Evolutionary conservation across 2,888 invertebrate species (phyloP).

Genomic region (Herminia tarsipennalis): DNA sequence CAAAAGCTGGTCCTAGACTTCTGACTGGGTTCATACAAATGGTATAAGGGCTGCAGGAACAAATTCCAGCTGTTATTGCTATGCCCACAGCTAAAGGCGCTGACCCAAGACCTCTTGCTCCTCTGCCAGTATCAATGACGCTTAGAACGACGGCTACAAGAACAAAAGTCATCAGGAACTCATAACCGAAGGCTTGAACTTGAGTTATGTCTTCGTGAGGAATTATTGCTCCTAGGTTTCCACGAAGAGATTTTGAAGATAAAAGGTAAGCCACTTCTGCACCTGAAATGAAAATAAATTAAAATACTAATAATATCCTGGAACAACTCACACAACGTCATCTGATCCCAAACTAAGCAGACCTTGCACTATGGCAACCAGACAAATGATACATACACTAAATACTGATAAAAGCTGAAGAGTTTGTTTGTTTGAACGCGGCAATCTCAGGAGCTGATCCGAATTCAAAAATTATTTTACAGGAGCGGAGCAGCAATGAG

Average conservation of each 20-base stretch:
- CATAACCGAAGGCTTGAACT: conserved; percentile 34
- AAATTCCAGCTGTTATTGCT: conserved; percentile 44
- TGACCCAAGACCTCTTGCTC: conserved; percentile 46
- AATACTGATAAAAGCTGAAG: no score
- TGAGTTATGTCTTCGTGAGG: conserved; percentile 23
- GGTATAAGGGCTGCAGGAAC: conserved; percentile 41
- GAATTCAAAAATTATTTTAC: no score
- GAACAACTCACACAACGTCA: no score
- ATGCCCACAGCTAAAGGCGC: conserved; percentile 48
- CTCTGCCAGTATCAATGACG: conserved; percentile 39
- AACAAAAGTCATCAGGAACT: conserved; percentile 47
- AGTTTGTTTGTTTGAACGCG: no score
- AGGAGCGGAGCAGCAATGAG: no score
- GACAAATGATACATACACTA: no score
- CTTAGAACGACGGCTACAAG: conserved; percentile 44
- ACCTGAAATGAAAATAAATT: conserved; percentile 42
- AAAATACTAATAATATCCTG: no score
- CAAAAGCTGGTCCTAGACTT: conserved; percentile 42
- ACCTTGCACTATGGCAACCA: no score
- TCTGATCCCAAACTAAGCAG: no score
- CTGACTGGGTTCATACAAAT: conserved; percentile 45
- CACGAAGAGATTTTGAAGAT: conserved; percentile 25
- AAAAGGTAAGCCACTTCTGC: conserved; percentile 38
- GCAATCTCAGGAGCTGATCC: no score
- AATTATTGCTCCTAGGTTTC: conserved; percentile 29